phyloP scores from a whole-genome alignment of 2,888 invertebrate species.

The Drosophila paramelanica region DNA sequence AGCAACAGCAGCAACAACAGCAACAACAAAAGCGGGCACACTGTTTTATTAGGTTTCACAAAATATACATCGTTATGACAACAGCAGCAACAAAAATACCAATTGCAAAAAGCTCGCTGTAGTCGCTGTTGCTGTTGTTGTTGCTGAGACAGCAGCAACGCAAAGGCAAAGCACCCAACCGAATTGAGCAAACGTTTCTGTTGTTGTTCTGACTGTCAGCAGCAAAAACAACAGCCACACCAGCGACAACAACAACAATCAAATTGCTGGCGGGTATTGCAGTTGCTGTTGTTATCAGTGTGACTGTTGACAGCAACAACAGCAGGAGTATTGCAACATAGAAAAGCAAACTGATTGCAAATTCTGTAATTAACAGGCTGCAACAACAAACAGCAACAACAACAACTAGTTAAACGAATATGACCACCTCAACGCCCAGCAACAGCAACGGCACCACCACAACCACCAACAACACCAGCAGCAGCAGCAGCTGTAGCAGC shows the following conservation, averaged over 20 bases:
- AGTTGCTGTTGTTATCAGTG: slow-evolving; percentile 47
- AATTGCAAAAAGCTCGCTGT: slow-evolving; percentile 39
- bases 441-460: slow-evolving; percentile 53
- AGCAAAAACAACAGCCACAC: slow-evolving; percentile 10
- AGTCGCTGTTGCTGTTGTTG: slow-evolving; percentile 19
- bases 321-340: slow-evolving; percentile 49
- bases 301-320: slow-evolving; percentile 16
- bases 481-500: slow-evolving; percentile 31
- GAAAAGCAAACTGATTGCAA: slow-evolving; percentile 52
- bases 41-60: slow-evolving; percentile 67
- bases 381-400: slow-evolving; percentile 36
- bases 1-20: slow-evolving; percentile 43
- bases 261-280: slow-evolving; percentile 28
- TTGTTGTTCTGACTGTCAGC: slow-evolving; percentile 48
- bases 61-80: slow-evolving; percentile 52
- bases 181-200: slow-evolving; percentile 43
- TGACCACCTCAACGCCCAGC: slow-evolving; percentile 72
- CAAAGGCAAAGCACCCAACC: slow-evolving; percentile 11
- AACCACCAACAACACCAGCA: slow-evolving; percentile 36
- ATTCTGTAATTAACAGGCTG: slow-evolving; percentile 56
- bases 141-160: slow-evolving; percentile 29
- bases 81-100: slow-evolving; percentile 34
- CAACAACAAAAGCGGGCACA: slow-evolving; percentile 34
- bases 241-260: slow-evolving; percentile 16
- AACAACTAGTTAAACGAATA: slow-evolving; percentile 52